Conservation (phyloP, 2,113 vertebrate species). For the Sinosuthora webbiana region DNA sequence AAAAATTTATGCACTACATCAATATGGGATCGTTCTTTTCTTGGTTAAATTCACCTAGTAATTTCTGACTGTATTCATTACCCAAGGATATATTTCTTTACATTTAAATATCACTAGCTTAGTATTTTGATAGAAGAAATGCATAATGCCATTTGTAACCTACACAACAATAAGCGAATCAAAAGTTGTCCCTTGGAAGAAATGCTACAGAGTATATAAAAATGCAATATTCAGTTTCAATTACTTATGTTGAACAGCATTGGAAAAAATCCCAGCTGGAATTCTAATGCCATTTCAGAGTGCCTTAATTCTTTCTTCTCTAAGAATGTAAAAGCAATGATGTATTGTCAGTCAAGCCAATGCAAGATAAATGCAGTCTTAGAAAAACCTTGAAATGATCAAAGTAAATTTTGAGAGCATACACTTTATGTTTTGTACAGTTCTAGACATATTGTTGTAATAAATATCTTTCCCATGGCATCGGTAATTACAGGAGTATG, state of each 20-base stretch:
- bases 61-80: slow-evolving; percentile 59
- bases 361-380: background rate
- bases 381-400: background rate
- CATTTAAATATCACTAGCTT: slow-evolving; percentile 62
- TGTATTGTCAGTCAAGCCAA: background rate
- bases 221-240: background rate
- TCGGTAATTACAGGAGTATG: background rate
- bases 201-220: background rate
- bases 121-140: slow-evolving; percentile 60
- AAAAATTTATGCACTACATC: slow-evolving; percentile 40
- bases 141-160: slow-evolving; percentile 51
- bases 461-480: background rate
- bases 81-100: slow-evolving; percentile 61
- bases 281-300: background rate
- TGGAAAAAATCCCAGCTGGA: background rate
- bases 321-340: background rate
- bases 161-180: background rate
- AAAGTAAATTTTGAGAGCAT: background rate
- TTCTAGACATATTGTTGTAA: background rate
- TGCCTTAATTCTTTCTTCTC: background rate
- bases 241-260: slow-evolving; percentile 15
- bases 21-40: slow-evolving; percentile 10
- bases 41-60: slow-evolving; percentile 49
- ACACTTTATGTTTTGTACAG: background rate
- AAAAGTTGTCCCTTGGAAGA: background rate